Percentiles rank a stretch among this genome's conserved stretches.
These are phyloP conservation scores for Lasiurus cinereus DNA, from an alignment of 2,113 vertebrate species.

Conservation along the genomic window DNA sequence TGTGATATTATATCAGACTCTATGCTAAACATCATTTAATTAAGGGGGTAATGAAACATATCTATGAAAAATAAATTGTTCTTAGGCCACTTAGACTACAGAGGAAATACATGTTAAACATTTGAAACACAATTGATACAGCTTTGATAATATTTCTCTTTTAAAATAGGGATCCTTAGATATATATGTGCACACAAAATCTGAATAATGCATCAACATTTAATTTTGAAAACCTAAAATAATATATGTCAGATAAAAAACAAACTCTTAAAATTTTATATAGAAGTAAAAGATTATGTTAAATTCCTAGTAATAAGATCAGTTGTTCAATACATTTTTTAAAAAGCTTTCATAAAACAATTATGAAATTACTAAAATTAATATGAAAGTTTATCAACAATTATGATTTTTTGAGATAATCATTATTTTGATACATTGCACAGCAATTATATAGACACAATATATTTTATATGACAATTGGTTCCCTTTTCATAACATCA, in stretches of 20 bases:
- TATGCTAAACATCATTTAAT: not conserved
- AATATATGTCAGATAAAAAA: not conserved
- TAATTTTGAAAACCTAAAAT: conserved; percentile 17
- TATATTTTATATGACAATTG: not conserved
- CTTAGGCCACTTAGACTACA: not conserved
- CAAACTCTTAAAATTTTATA: not conserved
- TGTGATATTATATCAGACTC: not conserved
- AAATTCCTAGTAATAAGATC: not conserved
- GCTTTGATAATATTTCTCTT: conserved; percentile 8
- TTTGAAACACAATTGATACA: not conserved
- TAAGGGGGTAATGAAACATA: not conserved
- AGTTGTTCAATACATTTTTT: not conserved
- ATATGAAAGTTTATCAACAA: not conserved
- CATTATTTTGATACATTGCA: not conserved
- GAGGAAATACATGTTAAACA: not conserved
- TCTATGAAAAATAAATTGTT: not conserved
- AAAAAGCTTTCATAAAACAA: not conserved
- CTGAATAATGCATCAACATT: not conserved
- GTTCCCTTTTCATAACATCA: not conserved
- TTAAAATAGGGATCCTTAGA: conserved; percentile 6
- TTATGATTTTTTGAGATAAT: not conserved
- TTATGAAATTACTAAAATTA: conserved; percentile 47
- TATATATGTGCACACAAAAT: not conserved
- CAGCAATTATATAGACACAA: not conserved
- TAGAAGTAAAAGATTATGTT: not conserved